Evolutionary conservation across 92 coral and sea anemone species (phyloP).

Genomic region (Phymanthus crucifer): DNA sequence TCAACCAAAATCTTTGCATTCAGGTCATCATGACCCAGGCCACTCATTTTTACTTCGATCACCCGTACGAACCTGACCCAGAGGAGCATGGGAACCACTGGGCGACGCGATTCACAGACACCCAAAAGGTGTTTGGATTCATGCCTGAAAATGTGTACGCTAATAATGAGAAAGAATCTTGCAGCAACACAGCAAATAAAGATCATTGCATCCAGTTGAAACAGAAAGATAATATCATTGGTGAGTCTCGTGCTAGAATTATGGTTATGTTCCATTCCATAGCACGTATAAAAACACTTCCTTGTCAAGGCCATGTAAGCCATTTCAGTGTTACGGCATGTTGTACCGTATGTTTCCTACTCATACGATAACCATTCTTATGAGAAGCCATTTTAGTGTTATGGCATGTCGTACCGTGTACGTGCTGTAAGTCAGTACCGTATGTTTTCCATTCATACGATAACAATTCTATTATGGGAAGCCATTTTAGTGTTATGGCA

Average conservation of each 20-base stretch:
- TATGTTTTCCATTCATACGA: too few relatives aligned
- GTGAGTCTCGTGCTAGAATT: neutral
- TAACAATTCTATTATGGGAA: too few relatives aligned
- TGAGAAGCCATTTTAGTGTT: too few relatives aligned
- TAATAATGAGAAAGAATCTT: neutral
- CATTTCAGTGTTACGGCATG: too few relatives aligned
- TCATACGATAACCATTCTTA: too few relatives aligned
- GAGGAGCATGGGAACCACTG: constrained; percentile 82
- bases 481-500: too few relatives aligned
- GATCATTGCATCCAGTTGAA: neutral
- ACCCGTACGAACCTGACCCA: constrained; percentile 88
- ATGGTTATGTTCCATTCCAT: too few relatives aligned
- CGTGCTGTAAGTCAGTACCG: too few relatives aligned
- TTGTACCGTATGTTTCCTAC: too few relatives aligned
- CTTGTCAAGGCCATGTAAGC: neutral
- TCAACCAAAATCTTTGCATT: neutral
- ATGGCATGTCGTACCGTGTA: too few relatives aligned
- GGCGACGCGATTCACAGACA: constrained; percentile 86
- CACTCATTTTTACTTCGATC: constrained; percentile 79
- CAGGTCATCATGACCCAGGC: constrained; percentile 79
- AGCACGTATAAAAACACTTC: neutral
- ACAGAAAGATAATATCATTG: neutral
- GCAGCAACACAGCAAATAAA: neutral
- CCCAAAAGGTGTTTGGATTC: constrained; percentile 73
- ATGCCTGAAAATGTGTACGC: constrained; percentile 53